Conservation (phyloP, 2,797 vertebrate genomes). For the Coilia nasus region DNA sequence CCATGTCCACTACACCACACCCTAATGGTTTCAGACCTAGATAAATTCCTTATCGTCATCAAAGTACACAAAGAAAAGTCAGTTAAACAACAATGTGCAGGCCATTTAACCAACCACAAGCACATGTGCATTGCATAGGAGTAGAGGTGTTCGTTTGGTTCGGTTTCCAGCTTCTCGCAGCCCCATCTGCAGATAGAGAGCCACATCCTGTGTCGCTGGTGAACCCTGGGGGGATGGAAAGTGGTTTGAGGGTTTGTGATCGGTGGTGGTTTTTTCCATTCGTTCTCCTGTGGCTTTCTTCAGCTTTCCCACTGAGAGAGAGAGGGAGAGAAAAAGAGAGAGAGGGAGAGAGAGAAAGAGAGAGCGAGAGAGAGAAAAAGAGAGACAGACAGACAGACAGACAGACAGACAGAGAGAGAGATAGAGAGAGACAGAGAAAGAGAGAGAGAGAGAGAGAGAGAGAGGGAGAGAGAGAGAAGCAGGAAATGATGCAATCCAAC, state of each 20-base stretch:
- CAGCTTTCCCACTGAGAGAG: not conserved
- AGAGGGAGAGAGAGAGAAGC: not conserved
- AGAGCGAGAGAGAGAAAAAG: not conserved
- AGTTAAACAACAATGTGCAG: not conserved
- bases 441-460: not conserved
- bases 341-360: not conserved
- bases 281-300: slow-evolving; percentile 7
- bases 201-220: not conserved
- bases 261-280: not conserved
- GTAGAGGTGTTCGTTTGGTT: not conserved
- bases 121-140: not conserved
- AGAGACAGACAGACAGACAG: not conserved
- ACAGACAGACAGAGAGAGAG: not conserved
- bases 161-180: not conserved
- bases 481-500: slow-evolving; percentile 3
- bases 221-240: not conserved
- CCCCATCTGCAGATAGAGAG: not conserved
- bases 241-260: slow-evolving; percentile 13
- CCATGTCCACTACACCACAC: not conserved
- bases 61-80: not conserved
- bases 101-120: not conserved
- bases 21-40: not conserved
- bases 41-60: not conserved
- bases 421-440: not conserved
- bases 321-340: not conserved